phyloP scores from a whole-genome alignment of 2,113 vertebrate genomes.

The Xenotilapia flavipinnis region DNA sequence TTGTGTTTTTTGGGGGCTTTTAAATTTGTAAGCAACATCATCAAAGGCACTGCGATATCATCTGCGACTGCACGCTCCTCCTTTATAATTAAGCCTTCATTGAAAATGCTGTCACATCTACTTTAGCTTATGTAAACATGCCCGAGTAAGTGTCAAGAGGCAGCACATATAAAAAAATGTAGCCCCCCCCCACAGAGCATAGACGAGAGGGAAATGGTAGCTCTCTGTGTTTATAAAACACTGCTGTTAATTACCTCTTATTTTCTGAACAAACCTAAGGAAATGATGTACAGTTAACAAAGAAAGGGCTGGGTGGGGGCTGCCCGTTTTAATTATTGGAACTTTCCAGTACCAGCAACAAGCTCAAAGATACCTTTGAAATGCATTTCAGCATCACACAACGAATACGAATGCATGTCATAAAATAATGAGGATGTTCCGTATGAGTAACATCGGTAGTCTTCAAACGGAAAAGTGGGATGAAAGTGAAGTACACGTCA shows the following conservation, averaged over 20 bases:
- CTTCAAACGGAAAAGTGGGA: conserved; percentile 3
- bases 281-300: not conserved
- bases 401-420: not conserved
- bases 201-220: not conserved
- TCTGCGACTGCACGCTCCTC: not conserved
- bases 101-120: not conserved
- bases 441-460: not conserved
- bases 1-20: not conserved
- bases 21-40: not conserved
- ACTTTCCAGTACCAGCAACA: not conserved
- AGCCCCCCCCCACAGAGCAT: not conserved
- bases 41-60: not conserved
- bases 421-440: not conserved
- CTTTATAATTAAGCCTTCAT: not conserved
- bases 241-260: not conserved
- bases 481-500: conserved; percentile 46
- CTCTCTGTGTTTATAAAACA: not conserved
- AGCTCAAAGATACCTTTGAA: not conserved
- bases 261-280: not conserved
- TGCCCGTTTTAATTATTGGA: not conserved
- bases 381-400: not conserved
- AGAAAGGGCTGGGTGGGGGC: not conserved
- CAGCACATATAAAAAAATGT: not conserved
- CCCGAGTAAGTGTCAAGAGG: not conserved
- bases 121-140: not conserved